Conservation (phyloP, 2,113 vertebrate species). For the Bujurquina vittata region DNA sequence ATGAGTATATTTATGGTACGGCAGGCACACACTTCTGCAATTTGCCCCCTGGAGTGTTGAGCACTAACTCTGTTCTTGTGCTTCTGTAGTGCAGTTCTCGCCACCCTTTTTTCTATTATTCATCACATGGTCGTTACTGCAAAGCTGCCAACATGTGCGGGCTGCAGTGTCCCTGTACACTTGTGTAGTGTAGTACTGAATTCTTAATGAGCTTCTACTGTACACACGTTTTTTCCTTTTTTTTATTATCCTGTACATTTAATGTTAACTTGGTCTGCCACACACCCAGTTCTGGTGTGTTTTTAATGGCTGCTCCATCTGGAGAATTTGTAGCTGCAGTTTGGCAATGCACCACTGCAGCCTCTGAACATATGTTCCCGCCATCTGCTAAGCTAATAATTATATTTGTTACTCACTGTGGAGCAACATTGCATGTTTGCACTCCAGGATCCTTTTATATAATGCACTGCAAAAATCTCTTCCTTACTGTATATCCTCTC, state of each 20-base stretch:
- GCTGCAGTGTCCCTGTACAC: background rate
- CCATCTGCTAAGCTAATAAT: conserved; percentile 25
- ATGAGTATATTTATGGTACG: background rate
- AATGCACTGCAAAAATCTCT: background rate
- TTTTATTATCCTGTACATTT: background rate
- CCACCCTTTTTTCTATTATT: conserved; percentile 22
- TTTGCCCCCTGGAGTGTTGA: background rate
- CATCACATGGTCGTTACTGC: conserved; percentile 15
- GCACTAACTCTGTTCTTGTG: background rate
- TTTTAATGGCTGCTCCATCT: background rate
- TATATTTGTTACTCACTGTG: conserved; percentile 3
- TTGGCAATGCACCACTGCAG: conserved; percentile 11
- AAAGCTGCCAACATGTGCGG: background rate
- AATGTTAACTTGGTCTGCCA: background rate
- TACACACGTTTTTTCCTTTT: background rate
- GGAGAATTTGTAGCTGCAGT: background rate
- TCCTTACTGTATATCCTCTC: background rate
- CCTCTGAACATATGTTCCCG: conserved; percentile 16
- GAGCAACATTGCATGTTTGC: background rate
- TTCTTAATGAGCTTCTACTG: background rate
- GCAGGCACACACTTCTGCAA: background rate
- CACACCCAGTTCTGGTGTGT: background rate
- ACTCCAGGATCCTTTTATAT: background rate
- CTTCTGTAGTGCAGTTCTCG: background rate
- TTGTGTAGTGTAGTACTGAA: background rate